A percentile compares a stretch with the other conserved stretches of the same genome.
Conservation (phyloP, 2,888 invertebrate species). For the Lasioglossum pauxillum region DNA sequence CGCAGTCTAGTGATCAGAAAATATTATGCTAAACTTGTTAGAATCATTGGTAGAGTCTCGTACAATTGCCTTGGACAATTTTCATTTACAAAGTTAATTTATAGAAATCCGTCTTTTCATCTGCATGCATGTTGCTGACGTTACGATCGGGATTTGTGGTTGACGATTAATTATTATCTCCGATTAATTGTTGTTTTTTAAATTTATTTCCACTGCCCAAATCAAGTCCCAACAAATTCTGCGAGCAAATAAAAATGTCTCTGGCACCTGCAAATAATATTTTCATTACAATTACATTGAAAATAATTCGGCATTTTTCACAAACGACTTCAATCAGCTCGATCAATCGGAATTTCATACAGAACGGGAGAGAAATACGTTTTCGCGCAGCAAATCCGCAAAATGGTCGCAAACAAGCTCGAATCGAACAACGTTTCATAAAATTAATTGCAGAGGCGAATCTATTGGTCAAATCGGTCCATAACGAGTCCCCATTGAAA, state of each 20-base stretch:
- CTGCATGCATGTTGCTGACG: too few relatives aligned
- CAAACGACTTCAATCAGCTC: not conserved
- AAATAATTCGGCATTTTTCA: not conserved
- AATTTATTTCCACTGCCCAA: too few relatives aligned
- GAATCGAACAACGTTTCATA: not conserved
- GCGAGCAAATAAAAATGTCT: not conserved
- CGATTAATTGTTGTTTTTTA: too few relatives aligned
- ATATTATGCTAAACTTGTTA: too few relatives aligned
- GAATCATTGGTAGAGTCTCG: not conserved
- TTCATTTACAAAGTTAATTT: too few relatives aligned
- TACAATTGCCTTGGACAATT: too few relatives aligned
- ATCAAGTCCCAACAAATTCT: not conserved
- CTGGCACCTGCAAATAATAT: not conserved
- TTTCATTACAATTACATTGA: not conserved
- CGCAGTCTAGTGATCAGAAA: too few relatives aligned
- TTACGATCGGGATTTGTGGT: too few relatives aligned
- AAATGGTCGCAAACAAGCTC: not conserved
- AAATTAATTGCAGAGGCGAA: not conserved
- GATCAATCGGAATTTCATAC: not conserved
- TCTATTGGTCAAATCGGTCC: not conserved
- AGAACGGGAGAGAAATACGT: not conserved
- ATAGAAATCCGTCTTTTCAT: too few relatives aligned
- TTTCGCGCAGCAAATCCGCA: not conserved
- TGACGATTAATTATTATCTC: too few relatives aligned
- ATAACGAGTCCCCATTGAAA: not conserved